Evolutionary conservation across 2,113 vertebrate genomes (phyloP), one percentile per base, ranked within the genome.

Genomic region (Charina bottae): DNA sequence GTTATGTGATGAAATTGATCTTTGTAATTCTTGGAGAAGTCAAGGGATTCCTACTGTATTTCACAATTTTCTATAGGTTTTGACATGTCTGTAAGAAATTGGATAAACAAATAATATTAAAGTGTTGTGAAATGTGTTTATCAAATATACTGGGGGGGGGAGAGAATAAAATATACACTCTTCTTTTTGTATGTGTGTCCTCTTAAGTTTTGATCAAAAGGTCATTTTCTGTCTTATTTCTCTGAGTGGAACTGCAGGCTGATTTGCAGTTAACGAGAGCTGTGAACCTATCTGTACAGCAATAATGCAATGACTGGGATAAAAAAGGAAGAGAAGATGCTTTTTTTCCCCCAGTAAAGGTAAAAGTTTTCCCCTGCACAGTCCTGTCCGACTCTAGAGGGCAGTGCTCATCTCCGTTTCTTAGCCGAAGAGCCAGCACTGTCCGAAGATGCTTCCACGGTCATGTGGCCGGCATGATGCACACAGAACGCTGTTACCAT

Each of bases 211-310:
- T 78, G 33, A 78, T 19, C 68, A 37, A 95, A 97, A 97, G 93
- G 93, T 94, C 95, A 96, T 96, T 97, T 97, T 96, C 94, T 95
- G 95, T 96, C 95, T 96, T 97, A 94, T 87, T 72, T 95, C 94
- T 95, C 95, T 95, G 95, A 97, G 93, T 93, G 93, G 92, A 92
- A 92, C 72, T 95, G 93, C 92, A 94, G 84, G 23, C 54, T 94
- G 93, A 95, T 96, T 97, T 97, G 94, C 10, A 91, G 93, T 96
- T 95, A 95, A 95, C 93, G 86, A 94, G 92, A 95, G 59, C 94
- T 92, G 92, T 96, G 96, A 96, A 94, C 89, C 93, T 95, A 95
- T 94, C 92, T 96, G 93, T 95, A 94, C 91, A 96, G 95, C 95
- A 96, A 95, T 93, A 97, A 94, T 92, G 94, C 85, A 1, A 92